Percentiles rank a stretch among this genome's conserved stretches.
Evolutionary conservation across 2,113 vertebrate genomes (phyloP).

Genomic region (Cynocephalus volans): DNA sequence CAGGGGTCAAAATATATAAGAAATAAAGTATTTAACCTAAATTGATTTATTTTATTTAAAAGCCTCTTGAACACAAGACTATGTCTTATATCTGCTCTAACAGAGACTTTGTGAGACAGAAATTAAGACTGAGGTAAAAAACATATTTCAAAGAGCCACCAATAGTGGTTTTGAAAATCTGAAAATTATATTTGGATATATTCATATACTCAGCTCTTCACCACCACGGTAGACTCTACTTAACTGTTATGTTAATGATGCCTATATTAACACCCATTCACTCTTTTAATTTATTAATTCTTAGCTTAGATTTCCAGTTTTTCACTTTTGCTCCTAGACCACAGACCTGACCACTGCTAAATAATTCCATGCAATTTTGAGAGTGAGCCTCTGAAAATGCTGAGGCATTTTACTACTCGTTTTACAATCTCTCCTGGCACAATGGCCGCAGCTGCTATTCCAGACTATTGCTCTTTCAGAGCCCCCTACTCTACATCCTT

Average conservation of each 20-base stretch:
- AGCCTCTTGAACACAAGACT: conserved; percentile 65
- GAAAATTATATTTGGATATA: background rate
- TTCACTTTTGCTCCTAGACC: background rate
- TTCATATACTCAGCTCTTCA: background rate
- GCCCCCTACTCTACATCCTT: background rate
- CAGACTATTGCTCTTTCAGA: background rate
- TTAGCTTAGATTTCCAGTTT: background rate
- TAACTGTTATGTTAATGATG: background rate
- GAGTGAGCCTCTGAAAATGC: background rate
- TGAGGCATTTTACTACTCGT: background rate
- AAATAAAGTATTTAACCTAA: conserved; percentile 65
- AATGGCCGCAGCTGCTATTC: too few relatives aligned
- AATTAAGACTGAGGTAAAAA: conserved; percentile 39
- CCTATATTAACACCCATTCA: background rate
- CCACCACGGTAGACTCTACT: background rate
- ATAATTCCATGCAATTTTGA: background rate
- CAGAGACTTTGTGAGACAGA: conserved; percentile 42
- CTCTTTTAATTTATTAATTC: background rate
- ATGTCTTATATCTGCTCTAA: conserved; percentile 51
- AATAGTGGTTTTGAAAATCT: background rate
- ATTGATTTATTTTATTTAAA: conserved; percentile 61
- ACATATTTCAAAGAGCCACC: background rate
- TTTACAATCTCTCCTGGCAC: background rate
- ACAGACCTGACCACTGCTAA: background rate
- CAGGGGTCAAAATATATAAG: conserved; percentile 77